Conservation (phyloP, 2,113 vertebrate species). For the Oreotrochilus melanogaster region DNA sequence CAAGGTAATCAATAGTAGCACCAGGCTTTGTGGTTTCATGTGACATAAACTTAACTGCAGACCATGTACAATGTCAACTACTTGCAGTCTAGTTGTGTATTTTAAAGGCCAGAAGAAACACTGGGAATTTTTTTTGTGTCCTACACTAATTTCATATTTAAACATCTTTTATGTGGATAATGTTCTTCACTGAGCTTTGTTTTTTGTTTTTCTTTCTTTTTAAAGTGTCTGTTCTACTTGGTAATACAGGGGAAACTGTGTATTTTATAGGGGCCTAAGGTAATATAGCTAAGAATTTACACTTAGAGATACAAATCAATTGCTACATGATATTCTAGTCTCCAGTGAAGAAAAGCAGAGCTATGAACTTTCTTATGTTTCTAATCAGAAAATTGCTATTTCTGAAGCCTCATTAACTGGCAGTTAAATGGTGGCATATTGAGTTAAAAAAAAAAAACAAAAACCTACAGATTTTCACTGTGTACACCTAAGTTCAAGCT, state of each 20-base stretch:
- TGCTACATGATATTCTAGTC: neutral
- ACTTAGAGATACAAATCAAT: neutral
- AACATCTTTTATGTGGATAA: neutral
- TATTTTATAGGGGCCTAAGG: neutral
- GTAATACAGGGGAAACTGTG: neutral
- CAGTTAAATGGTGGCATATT: neutral
- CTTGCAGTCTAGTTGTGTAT: neutral
- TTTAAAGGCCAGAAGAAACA: neutral
- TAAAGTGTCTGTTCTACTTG: neutral
- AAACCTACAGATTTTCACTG: neutral
- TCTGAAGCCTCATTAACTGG: neutral
- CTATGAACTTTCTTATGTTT: neutral
- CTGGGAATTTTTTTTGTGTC: neutral
- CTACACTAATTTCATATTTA: neutral
- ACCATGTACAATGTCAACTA: neutral
- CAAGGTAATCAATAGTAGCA: neutral
- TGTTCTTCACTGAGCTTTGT: neutral
- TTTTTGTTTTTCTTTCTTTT: neutral
- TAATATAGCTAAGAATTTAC: neutral
- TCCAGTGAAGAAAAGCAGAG: neutral
- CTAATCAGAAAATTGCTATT: neutral
- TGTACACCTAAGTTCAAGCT: neutral
- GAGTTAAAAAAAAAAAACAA: neutral
- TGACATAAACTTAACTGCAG: slow-evolving; percentile 3
- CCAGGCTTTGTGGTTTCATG: neutral